phyloP scores from a whole-genome alignment of 2,113 vertebrate species.

The Gadus macrocephalus region DNA sequence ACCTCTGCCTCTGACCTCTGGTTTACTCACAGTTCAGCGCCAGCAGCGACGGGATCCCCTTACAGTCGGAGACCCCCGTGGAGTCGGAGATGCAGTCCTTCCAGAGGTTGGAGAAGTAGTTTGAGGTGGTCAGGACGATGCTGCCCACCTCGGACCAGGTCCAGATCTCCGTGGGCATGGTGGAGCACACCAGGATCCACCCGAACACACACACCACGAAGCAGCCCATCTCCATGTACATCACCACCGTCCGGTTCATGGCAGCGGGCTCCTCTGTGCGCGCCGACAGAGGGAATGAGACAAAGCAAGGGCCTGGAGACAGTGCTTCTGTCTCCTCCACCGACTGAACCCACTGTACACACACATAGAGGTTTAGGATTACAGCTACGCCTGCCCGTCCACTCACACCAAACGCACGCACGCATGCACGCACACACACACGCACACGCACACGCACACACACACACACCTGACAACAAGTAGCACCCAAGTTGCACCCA shows the following conservation, averaged over 20 bases:
- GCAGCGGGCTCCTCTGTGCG: background rate
- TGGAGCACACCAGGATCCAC: slow-evolving; percentile 89
- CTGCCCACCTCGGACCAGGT: slow-evolving; percentile 85
- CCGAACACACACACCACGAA: slow-evolving; percentile 80
- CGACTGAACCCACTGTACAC: too few relatives aligned
- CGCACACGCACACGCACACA: too few relatives aligned
- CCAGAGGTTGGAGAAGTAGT: slow-evolving; percentile 93
- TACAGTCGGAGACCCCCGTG: slow-evolving; percentile 91
- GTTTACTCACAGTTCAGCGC: slow-evolving; percentile 70
- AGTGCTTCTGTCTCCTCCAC: too few relatives aligned
- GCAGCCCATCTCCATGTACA: slow-evolving; percentile 83
- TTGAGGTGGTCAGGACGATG: slow-evolving; percentile 85
- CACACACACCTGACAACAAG: too few relatives aligned
- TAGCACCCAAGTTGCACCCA: too few relatives aligned
- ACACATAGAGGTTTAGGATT: too few relatives aligned
- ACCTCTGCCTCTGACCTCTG: background rate
- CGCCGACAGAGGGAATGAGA: background rate
- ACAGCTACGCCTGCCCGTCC: too few relatives aligned
- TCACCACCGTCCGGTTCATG: slow-evolving; percentile 67
- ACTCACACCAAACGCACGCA: too few relatives aligned
- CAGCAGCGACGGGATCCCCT: slow-evolving; percentile 89
- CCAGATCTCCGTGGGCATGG: slow-evolving; percentile 91
- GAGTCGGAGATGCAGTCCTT: slow-evolving; percentile 91
- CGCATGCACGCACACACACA: too few relatives aligned
- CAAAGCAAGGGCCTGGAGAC: too few relatives aligned